Base-by-base conservation (phyloP, 2,113 vertebrate genomes). In the Anoura caudifer region DNA sequence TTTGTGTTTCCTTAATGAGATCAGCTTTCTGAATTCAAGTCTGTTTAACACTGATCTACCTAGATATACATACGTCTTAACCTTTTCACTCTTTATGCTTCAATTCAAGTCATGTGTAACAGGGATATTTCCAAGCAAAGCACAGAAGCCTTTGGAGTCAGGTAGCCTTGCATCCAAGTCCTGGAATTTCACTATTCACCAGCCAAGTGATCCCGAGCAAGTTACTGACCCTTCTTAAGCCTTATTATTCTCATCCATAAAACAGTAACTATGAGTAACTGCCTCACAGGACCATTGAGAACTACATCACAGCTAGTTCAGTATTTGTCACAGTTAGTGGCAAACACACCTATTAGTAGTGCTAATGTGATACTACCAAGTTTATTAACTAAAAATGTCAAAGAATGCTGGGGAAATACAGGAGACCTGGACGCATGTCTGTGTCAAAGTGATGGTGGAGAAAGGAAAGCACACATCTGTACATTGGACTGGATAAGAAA, bases 1-100 rank as follows among this genome's bases (percentile, higher is more conserved):
- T 24, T 56, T 38, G 19, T 89, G 16, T 59, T 63, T 94, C 61
- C 63, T 77, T 92, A 81, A 28, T 15, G 79, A 93, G 54, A 76
- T 59, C 26, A 24, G 85, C 52, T 90, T 75, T 91, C 75, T 69
- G n/a, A 84, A 91, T 72, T 85, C 33, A 54, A 83, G 67, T 12
- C 11, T 63, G 43, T 54, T 63, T 47, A 41, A 75, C 28, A 65
- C 17, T 19, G 12, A 65, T 36, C 41, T 22, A 70, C 38, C 11
- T 17, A 41, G 65, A n/a, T 36, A 28, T 2, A 76, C 28, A 15
- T 33, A 28, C 13, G 31, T 45, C n/a, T 70, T 87, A 54, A 65
- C 38, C 19, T 75, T 76, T 65, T 69, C 13, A n/a, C 31, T 59
- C 76, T 82, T 43, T 5, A 16, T 12, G 19, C 20, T 83, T 73